Percentiles rank a stretch among this genome's conserved stretches.
Conservation (phyloP, 2,797 vertebrate genomes). For the Monodelphis domestica region DNA sequence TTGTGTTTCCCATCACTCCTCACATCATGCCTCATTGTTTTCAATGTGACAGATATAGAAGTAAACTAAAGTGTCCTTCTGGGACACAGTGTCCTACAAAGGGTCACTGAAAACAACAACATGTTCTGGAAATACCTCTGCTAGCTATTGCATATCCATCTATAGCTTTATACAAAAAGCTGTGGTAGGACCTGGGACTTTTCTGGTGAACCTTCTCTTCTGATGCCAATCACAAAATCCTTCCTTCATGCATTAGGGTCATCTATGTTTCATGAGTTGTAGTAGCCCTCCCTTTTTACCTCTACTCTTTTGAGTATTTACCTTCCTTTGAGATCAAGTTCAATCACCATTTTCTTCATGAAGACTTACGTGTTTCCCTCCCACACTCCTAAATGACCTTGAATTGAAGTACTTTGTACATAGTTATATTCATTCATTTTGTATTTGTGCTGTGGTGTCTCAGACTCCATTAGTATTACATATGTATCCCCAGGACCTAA, state of each 20-base stretch:
- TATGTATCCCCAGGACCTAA: neutral
- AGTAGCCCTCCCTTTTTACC: neutral
- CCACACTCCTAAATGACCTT: neutral
- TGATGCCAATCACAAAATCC: neutral
- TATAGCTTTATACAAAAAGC: neutral
- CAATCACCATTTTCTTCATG: neutral
- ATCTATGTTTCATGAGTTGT: neutral
- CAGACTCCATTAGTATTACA: neutral
- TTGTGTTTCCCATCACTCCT: neutral
- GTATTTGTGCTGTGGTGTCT: neutral
- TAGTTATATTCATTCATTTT: neutral
- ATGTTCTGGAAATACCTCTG: neutral
- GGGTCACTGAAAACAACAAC: neutral
- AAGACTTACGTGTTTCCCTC: neutral
- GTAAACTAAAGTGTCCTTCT: neutral
- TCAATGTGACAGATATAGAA: neutral
- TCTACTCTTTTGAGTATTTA: neutral
- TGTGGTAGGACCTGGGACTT: neutral
- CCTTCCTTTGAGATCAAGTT: neutral
- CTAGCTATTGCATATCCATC: neutral
- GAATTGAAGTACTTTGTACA: neutral
- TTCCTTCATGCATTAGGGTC: neutral
- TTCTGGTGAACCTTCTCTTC: neutral
- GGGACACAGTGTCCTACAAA: neutral
- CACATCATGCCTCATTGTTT: neutral